Base-by-base conservation (phyloP, 2,888 invertebrate species). In the Norana najaformis region DNA sequence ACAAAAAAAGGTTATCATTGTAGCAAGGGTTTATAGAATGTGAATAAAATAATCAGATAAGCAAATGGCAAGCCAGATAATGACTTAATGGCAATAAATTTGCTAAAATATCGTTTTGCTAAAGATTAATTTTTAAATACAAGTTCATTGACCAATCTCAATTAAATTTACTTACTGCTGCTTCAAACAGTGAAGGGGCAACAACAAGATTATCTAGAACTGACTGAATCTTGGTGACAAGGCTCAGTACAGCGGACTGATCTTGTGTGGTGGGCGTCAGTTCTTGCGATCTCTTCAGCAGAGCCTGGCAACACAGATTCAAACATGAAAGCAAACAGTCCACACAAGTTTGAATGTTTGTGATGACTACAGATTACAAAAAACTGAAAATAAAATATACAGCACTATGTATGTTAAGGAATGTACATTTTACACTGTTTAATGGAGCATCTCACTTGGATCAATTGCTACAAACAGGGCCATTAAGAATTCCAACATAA, bases 131-230 rank as follows among this genome's bases (percentile, higher is more conserved):
- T 16, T 35, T 20, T 30, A 37, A 35, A 88, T 23, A 88, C 20
- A 36, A 38, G n/a, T 38, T 38, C 35, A 34, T 38, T n/a, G n/a
- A 18, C 35, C 5, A 39, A 53, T 53, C n/a, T 34, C 47, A 85
- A 88, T 47, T 47, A 83, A 83, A 83, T 36, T 34, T 83, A 88
- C 91, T 90, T 88, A 91, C 91, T 18, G 91, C 91, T 20, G 91
- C 91, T 34, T 90, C 90, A 85, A 90, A 90, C 0, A 97, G 97
- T 41, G 98, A 98, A 0, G 99, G 98, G 0, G 98, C 97, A 0
- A 99, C 97, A 23, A 99, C 98, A 36, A 99, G 95, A 94, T 98
- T 98, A 94, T 99, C 99, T 90, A 99, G 95, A 39, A 98, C 98
- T 0, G 97, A 97, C 94, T 98, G 98, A n/a, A 99, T 96, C 95